Base-by-base conservation (phyloP, 2,888 invertebrate species). In the Apeira syringaria region DNA sequence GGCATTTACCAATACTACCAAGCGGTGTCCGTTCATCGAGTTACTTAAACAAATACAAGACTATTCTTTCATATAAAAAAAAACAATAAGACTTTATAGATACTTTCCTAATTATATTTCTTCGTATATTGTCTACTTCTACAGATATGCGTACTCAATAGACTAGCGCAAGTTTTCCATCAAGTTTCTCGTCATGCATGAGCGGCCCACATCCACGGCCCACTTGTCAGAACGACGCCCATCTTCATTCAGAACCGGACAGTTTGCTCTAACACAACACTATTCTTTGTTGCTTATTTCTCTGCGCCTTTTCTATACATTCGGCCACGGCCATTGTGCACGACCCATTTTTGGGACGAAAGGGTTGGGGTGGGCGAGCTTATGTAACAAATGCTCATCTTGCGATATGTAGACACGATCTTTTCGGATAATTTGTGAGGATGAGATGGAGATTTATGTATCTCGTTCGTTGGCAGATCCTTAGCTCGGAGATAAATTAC, bases 331-430 rank as follows among this genome's bases (percentile, higher is more conserved):
- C 47, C 61, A 74, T 73, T 77, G 74, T 73, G 13, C 43, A 51
- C 60, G 64, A 51, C 62, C 66, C 61, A 70, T 72, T 74, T 72
- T 66, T 51, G 59, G 40, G 63, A 51, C 63, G 64, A 63, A 64
- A 64, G 63, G 64, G 65, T 64, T 68, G 57, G 32, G 39, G 42
- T 46, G 50, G 44, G 13, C 39, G 36, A 50, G 41, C 47, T 48
- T 29, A 18, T 53, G 44, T 47, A 39, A 47, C 43, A 36, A 47
- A 52, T 50, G 36, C 42, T 50, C 33, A 35, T 43, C 45, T 31
- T 35, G 31, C 36, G 29, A 34, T 26, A 33, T 46, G 43, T 49
- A 44, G 46, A 45, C 50, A 37, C 45, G 44, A 39, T 47, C 42
- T 51, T 43, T 52, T 46, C 25, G 36, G 22, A 47, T 50, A 47